Conservation (phyloP, 2,113 vertebrate species). For the Notiomystis cincta region DNA sequence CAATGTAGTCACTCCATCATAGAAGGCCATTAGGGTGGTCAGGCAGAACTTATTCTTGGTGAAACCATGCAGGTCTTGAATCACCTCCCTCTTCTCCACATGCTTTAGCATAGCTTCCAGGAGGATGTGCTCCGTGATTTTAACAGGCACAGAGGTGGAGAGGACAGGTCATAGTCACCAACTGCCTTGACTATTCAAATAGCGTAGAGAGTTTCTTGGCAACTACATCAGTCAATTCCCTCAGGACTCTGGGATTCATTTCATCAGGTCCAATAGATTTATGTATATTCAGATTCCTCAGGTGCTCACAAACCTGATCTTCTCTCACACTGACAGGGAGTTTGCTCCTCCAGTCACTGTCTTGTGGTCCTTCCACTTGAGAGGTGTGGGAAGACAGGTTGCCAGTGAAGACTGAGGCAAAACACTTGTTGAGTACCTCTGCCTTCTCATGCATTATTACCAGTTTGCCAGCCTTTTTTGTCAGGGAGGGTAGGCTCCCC, state of each 20-base stretch:
- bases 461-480: neutral
- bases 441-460: neutral
- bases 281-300: neutral
- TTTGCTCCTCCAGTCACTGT: neutral
- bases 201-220: neutral
- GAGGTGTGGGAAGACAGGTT: neutral
- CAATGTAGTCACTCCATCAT: neutral
- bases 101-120: neutral
- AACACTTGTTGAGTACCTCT: neutral
- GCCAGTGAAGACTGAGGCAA: neutral
- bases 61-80: neutral
- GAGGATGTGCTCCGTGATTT: neutral
- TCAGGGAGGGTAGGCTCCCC: neutral
- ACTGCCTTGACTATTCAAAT: neutral
- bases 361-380: rapidly evolving
- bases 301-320: neutral
- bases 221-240: neutral
- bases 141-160: neutral
- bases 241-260: neutral
- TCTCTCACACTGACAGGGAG: neutral
- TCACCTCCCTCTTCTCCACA: neutral
- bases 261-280: neutral
- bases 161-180: neutral
- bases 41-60: neutral
- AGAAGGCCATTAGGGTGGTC: neutral